Percentiles rank a stretch among this genome's conserved stretches.
These are phyloP conservation scores for Trimorus sp. DNA, from an alignment of 2,888 invertebrate species.

Conservation along the genomic window DNA sequence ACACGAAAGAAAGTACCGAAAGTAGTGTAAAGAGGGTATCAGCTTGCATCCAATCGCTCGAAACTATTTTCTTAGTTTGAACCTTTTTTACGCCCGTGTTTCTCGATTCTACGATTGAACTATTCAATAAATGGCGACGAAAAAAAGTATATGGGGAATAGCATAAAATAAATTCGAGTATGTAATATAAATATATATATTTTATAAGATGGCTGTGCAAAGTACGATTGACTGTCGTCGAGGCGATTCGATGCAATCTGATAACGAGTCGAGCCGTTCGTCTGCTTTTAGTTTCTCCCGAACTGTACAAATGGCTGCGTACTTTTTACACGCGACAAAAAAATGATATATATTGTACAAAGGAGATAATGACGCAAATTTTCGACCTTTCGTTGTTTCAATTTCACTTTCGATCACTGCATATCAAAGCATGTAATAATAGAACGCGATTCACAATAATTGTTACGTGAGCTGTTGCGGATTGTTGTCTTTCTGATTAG, in stretches of 20 bases:
- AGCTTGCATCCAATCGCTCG: conserved; percentile 31
- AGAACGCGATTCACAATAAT: too few relatives aligned
- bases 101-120: conserved; percentile 40
- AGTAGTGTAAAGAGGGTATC: conserved; percentile 29
- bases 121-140: conserved; percentile 20
- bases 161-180: conserved; percentile 32
- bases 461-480: too few relatives aligned
- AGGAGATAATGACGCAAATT: too few relatives aligned
- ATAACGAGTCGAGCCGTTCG: conserved; percentile 32
- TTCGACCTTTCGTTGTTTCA: too few relatives aligned
- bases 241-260: conserved; percentile 34
- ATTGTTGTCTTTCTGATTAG: too few relatives aligned
- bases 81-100: conserved; percentile 29
- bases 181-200: conserved; percentile 43
- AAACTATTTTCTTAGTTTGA: conserved; percentile 37
- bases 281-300: conserved; percentile 18
- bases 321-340: conserved; percentile 32
- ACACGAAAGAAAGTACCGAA: conserved; percentile 58
- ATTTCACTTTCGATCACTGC: too few relatives aligned
- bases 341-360: conserved; percentile 49
- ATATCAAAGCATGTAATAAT: too few relatives aligned
- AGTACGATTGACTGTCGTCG: conserved; percentile 37
- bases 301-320: conserved; percentile 44
- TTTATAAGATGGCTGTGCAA: conserved; percentile 53
- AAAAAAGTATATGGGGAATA: conserved; percentile 30